Base-by-base conservation (phyloP, 2,888 invertebrate genomes). In the Odontomyia ornata region DNA sequence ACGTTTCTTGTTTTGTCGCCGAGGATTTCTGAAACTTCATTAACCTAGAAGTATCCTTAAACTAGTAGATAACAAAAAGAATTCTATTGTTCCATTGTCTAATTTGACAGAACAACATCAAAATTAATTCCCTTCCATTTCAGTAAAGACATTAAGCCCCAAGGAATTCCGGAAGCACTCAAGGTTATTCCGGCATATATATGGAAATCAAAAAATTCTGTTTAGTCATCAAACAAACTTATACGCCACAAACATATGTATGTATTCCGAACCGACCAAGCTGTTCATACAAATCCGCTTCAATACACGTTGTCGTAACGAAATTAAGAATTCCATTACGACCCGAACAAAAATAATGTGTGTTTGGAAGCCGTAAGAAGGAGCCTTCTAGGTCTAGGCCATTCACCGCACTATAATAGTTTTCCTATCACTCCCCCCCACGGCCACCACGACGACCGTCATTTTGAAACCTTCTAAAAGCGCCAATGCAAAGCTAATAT, bases 241-340 rank as follows among this genome's bases (percentile, higher is more conserved):
- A 46, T 69, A 69, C 36, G 36, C 9, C 9, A 5, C 9, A 9
- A 5, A 36, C 36, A 9, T 9, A 5, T 69, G 69, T 47, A 60
- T 60, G 21, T 25, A 25, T 47, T 69, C 69, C 47, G 25, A 43
- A 25, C 25, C 47, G 25, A 46, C 69, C 23, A 69, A 47, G 25
- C 69, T 2, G 21, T 69, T 69, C 47, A 47, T 30, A 47, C 69
- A 69, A 5, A 47, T 69, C 47, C 23, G 47, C 30, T 23, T 25
- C 47, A 15, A 69, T 69, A 47, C 47, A 69, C 25, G 25, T n/a
- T n/a, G n/a, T 69, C 43, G 69, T 27, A 43, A 25, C 43, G 47
- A 69, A 69, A 69, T 69, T 69, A 69, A 69, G 43, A 43, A 43
- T 69, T 69, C 47, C 23, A 69, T 69, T 69, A 69, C 43, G 69